These are phyloP conservation scores for Acrocyrtus sp. DNA, from an alignment of 2,888 invertebrate species.

Conservation along the genomic window DNA sequence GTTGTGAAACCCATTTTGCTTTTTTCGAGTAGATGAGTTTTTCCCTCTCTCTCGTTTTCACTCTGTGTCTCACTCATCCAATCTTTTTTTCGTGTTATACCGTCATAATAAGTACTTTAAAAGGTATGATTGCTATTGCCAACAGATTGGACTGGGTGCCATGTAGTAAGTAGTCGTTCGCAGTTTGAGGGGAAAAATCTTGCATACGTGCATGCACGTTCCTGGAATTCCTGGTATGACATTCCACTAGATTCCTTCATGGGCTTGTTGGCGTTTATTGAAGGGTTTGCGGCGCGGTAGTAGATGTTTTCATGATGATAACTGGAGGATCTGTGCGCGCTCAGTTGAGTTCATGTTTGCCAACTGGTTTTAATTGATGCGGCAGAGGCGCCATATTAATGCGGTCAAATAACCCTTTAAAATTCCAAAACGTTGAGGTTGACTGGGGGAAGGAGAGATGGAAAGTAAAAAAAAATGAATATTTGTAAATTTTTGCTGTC, in stretches of 20 bases:
- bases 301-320: conserved; percentile 3
- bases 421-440: background rate
- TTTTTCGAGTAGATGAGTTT: conserved; percentile 28
- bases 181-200: too few species aligned
- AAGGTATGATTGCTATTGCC: conserved; percentile 20
- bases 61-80: background rate
- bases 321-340: background rate
- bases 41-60: conserved; percentile 1
- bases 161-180: too few species aligned
- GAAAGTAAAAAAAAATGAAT: too few species aligned
- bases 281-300: background rate
- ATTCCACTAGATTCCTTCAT: conserved; percentile 10
- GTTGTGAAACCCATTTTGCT: conserved; percentile 33
- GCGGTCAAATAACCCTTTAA: background rate
- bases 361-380: conserved; percentile 10
- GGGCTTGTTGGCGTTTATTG: background rate
- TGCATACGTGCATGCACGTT: background rate
- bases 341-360: too few species aligned
- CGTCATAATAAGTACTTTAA: background rate
- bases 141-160: conserved; percentile 9
- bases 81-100: background rate
- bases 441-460: background rate
- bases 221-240: conserved; percentile 9
- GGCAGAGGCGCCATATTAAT: conserved; percentile 3
- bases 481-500: too few species aligned